Evolutionary conservation across 1,140 invertebrate genomes (phyloP), one percentile per base, ranked within the genome.

Genomic region (Solenopsis fugax): DNA sequence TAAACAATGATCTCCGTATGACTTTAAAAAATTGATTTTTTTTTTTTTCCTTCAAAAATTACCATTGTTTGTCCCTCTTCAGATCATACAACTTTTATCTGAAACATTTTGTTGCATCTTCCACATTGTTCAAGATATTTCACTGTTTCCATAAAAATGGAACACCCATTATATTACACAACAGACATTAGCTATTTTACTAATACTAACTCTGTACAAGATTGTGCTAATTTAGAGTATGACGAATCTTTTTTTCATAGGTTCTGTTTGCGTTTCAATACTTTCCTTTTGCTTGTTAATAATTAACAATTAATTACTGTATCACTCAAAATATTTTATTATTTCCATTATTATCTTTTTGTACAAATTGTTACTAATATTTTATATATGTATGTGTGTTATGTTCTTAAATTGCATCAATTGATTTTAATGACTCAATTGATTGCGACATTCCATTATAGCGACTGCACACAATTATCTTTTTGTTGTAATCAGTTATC

Each of bases 231-330:
- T 71, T 50, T 16, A 50, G 21, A 69, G 13, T 50, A 18, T 48
- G 16, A 69, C 10, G 5, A 9, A 18, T 52, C 18, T 85, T 50
- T 65, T 69, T 13, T 86, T 52, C 52, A 54, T 50, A 91, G 72
- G 24, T 89, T 52, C 10, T 69, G 52, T 67, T 87, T 65, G 37
- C 24, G 6, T 16, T 48, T 78, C 76, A 88, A 84, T 73, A 92
- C 85, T 71, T 92, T 92, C 91, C 29, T 45, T 54, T 2, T 71
- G 50, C 5, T 52, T 67, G 21, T 37, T 45, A 41, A 56, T 89
- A 88, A 86, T 72, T 89, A 58, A 88, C 29, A 7, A n/a, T 89
- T 64, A 18, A 62, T 86, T 72, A 50, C 4, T 58, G 12, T 37
- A 24, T 64, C 34, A 41, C 1, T 45, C 41, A 88, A 2, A 6